These are phyloP conservation scores for Cathartes aura DNA, from an alignment of 2,113 vertebrate genomes.

Conservation along the genomic window DNA sequence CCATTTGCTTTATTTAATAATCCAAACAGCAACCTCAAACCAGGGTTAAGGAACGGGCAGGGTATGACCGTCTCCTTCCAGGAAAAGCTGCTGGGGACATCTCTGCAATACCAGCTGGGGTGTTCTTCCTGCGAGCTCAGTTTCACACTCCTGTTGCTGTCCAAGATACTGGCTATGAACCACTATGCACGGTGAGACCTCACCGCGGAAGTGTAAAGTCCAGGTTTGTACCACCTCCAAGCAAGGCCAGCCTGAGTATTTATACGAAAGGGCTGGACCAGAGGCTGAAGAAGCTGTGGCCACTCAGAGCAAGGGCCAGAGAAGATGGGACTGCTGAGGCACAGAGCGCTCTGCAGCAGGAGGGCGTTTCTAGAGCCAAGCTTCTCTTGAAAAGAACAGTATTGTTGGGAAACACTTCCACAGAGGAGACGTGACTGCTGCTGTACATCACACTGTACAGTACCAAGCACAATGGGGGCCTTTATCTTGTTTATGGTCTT, in stretches of 20 bases:
- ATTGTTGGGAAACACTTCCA: background rate
- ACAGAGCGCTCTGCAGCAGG: background rate
- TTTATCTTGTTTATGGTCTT: background rate
- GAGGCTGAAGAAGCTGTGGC: background rate
- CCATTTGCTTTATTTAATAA: background rate
- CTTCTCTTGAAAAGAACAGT: background rate
- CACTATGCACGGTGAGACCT: background rate
- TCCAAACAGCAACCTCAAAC: background rate
- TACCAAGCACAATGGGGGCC: background rate
- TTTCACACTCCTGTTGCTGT: background rate
- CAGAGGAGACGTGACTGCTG: background rate
- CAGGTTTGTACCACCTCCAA: background rate
- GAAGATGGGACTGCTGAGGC: background rate
- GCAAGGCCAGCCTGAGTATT: background rate
- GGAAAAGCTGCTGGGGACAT: background rate
- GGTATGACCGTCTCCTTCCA: background rate
- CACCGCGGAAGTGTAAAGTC: fast-evolving
- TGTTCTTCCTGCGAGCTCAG: background rate
- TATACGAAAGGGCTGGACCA: background rate
- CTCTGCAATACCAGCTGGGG: background rate
- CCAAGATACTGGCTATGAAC: background rate
- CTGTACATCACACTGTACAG: background rate
- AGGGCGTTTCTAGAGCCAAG: background rate
- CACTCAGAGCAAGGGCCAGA: background rate
- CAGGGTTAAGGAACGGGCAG: background rate